phyloP scores from a whole-genome alignment of 2,797 vertebrate genomes.

The Lepus oiostolus region DNA sequence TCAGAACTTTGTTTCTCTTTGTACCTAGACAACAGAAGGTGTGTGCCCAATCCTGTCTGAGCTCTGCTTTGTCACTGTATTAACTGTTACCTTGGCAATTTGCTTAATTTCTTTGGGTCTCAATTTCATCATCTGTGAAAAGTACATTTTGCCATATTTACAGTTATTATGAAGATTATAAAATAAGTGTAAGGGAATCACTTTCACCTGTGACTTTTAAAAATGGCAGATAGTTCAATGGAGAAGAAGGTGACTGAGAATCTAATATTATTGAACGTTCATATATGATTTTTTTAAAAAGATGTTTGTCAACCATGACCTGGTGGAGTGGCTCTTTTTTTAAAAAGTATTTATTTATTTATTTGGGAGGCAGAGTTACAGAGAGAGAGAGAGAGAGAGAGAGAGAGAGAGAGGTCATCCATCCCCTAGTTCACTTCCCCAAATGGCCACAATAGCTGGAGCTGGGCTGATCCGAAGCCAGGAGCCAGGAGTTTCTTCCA shows the following conservation, averaged over 20 bases:
- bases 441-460: too few relatives aligned
- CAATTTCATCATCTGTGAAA: background rate
- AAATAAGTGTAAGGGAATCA: background rate
- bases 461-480: too few relatives aligned
- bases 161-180: background rate
- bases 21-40: rapidly evolving
- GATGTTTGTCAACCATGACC: too few relatives aligned
- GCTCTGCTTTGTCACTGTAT: background rate
- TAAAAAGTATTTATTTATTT: too few relatives aligned
- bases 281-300: too few relatives aligned
- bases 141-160: background rate
- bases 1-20: background rate
- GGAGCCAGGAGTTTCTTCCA: too few relatives aligned
- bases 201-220: background rate
- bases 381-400: too few relatives aligned
- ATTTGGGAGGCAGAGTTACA: too few relatives aligned
- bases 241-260: background rate
- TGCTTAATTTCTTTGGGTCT: background rate
- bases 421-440: too few relatives aligned
- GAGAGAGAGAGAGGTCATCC: too few relatives aligned
- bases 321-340: too few relatives aligned
- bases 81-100: background rate
- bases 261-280: rapidly evolving
- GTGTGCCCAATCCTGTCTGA: background rate
- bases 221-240: background rate